phyloP scores from a whole-genome alignment of 2,797 vertebrate species.

The Masticophis lateralis region DNA sequence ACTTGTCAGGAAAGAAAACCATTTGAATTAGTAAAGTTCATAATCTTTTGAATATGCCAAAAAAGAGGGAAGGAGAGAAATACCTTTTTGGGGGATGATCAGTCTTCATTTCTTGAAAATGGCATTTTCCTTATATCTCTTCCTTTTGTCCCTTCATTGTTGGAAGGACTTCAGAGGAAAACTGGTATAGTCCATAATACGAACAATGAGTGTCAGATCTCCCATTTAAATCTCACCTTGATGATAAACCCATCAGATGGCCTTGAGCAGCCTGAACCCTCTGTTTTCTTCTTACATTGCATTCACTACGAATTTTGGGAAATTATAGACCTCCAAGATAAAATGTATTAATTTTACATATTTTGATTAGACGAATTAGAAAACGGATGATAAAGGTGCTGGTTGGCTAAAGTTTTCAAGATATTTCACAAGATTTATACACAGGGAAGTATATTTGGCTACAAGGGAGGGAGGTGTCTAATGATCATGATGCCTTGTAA shows the following conservation, averaged over 20 bases:
- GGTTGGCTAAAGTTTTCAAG: too few species aligned
- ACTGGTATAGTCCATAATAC: neutral
- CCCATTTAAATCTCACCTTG: neutral
- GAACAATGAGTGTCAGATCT: too few species aligned
- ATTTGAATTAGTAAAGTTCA: neutral
- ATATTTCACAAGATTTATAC: too few species aligned
- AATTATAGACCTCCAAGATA: too few species aligned
- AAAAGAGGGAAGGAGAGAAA: neutral
- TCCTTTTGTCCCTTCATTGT: neutral
- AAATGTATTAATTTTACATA: too few species aligned
- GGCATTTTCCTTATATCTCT: neutral
- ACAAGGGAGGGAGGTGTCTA: too few species aligned
- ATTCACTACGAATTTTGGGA: too few species aligned
- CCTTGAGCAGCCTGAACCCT: neutral
- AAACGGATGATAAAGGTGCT: too few species aligned
- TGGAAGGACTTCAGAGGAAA: neutral
- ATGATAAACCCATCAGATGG: neutral
- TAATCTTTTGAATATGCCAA: neutral
- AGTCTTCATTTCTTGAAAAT: neutral
- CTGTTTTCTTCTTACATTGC: neutral
- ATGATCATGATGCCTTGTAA: too few species aligned
- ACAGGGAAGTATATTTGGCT: too few species aligned
- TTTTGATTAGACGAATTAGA: too few species aligned
- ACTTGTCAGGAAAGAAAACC: neutral
- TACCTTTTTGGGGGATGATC: neutral